Percentiles rank a stretch among this genome's conserved stretches.
Conservation (phyloP, 2,113 vertebrate species). For the Zonotrichia leucophrys region DNA sequence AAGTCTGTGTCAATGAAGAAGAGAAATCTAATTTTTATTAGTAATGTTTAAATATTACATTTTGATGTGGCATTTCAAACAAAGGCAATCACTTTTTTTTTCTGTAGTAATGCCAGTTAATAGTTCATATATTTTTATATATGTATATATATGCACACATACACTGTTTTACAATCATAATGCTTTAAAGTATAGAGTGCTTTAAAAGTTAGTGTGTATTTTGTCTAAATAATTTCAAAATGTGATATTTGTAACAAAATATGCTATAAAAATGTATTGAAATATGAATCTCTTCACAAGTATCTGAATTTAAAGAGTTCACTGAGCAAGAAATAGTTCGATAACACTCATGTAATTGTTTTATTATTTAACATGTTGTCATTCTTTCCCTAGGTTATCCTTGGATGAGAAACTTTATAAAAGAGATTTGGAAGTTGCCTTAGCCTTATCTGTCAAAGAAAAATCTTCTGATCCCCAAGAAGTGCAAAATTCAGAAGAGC, state of each 20-base stretch:
- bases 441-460: constrained; percentile 81
- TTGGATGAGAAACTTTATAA: constrained; percentile 83
- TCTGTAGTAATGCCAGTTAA: not conserved
- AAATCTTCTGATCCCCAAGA: not conserved
- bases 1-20: not conserved
- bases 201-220: not conserved
- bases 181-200: not conserved
- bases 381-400: constrained; percentile 71
- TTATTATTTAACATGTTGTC: not conserved
- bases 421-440: constrained; percentile 86
- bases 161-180: not conserved
- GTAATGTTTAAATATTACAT: not conserved
- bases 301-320: not conserved
- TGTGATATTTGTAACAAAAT: not conserved
- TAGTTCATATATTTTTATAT: not conserved
- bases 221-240: not conserved
- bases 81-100: not conserved
- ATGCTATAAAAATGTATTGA: not conserved
- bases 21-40: not conserved
- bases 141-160: accelerated
- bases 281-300: not conserved
- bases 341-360: not conserved
- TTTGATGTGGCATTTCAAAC: not conserved
- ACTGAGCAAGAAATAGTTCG: not conserved
- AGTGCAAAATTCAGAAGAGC: constrained; percentile 34